Evolutionary conservation across 2,888 invertebrate genomes (phyloP), one percentile per base, ranked within the genome.

Genomic region (Cheilosia vulpina): DNA sequence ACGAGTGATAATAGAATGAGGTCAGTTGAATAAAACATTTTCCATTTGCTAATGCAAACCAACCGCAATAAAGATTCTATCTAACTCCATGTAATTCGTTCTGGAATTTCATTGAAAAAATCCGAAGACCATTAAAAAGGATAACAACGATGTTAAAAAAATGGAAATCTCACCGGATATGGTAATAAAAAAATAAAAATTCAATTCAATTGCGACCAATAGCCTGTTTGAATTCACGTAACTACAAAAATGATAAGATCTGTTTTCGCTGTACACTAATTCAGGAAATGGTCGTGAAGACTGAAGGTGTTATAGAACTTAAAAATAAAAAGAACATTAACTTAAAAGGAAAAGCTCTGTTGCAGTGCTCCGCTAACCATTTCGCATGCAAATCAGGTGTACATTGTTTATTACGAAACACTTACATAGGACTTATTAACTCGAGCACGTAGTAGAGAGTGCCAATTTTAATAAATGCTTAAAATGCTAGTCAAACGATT

Each of bases 361-460:
- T 55, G 53, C 63, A 55, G 50, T 21, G 19, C n/a, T 52, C n/a
- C 11, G 24, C 24, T n/a, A n/a, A 45, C 21, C 55, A 34, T 0
- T 72, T 62, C 19, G 9, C 4, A 83, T 76, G 66, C 78, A 41
- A 55, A 65, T 17, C 78, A 83, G 66, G 78, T 55, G 47, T 27
- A 43, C 21, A 38, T 38, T 24, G 24, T 72, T 75, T 66, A 41
- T 62, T 52, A 55, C 72, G 66, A 45, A 66, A 68, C 65, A 71
- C 65, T 7, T 13, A 68, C 65, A 4, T 11, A 45, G 13, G 19
- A n/a, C n/a, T 45, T 38, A n/a, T 19, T 17, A 82, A 66, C 60
- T 71, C 6, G 47, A 77, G 55, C 83, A 83, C 78, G 68, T 68
- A 55, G 13, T 19, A 41, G 55, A 57, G 55, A 78, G 83, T 83